Conservation (phyloP, 1,140 invertebrate genomes). For the Diorhabda carinulata region DNA sequence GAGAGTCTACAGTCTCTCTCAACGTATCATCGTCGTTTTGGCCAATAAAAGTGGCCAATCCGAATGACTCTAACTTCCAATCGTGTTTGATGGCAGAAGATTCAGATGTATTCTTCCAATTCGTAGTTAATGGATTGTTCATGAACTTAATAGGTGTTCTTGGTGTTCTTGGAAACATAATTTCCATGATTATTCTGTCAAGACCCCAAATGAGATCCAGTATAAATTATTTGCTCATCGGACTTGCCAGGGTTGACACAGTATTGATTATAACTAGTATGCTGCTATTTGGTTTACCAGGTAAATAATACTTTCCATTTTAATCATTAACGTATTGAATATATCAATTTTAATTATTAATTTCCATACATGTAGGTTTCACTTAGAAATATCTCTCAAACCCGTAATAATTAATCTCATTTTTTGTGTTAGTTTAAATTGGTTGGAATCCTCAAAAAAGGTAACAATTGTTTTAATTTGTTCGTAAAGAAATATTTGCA, state of each 20-base stretch:
- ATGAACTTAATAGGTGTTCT: slow-evolving; percentile 77
- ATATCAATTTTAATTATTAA: too few relatives aligned
- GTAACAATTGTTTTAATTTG: too few relatives aligned
- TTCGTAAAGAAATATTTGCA: too few relatives aligned
- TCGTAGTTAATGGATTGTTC: slow-evolving; percentile 79
- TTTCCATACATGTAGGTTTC: too few relatives aligned
- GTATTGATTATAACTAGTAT: slow-evolving; percentile 82
- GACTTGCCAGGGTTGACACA: slow-evolving; percentile 86
- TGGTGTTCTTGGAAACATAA: slow-evolving; percentile 84
- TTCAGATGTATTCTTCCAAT: slow-evolving; percentile 49
- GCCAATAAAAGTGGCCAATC: background rate
- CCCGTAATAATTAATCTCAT: too few relatives aligned
- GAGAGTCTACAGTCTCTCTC: background rate
- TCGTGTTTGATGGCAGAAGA: slow-evolving; percentile 29
- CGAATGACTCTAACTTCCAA: slow-evolving; percentile 11
- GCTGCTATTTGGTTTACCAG: slow-evolving; percentile 80
- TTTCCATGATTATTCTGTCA: slow-evolving; percentile 86
- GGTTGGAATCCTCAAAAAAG: too few relatives aligned
- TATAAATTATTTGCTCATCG: slow-evolving; percentile 89
- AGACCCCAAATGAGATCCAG: slow-evolving; percentile 91
- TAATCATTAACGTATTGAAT: too few relatives aligned
- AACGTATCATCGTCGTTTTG: background rate
- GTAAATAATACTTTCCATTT: background rate
- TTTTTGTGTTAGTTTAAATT: too few relatives aligned
- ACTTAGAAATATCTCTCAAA: too few relatives aligned